A percentile compares a stretch with the other conserved stretches of the same genome.
Conservation (phyloP, 2,888 invertebrate genomes). For the Agrotis clavis region DNA sequence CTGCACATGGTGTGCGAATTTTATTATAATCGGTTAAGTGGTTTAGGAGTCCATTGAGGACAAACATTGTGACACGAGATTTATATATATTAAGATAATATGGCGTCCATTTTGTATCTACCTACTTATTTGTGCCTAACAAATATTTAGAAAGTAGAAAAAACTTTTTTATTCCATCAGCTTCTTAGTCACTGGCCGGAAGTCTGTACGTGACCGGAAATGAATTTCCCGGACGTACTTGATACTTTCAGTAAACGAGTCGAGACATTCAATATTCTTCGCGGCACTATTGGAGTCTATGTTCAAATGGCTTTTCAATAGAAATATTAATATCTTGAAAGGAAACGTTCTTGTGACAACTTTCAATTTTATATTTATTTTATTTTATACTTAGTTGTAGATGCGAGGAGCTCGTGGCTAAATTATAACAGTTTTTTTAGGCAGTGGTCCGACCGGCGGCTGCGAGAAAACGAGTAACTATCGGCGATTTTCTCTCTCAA, state of each 20-base stretch:
- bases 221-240: conserved; percentile 77
- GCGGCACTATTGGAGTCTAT: conserved; percentile 18
- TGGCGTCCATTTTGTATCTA: background rate
- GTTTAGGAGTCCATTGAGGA: no score
- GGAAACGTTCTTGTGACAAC: background rate
- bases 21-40: no score
- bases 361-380: no score
- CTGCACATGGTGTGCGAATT: no score
- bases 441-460: no score
- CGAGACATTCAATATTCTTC: conserved; percentile 67
- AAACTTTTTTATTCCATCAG: conserved; percentile 35
- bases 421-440: no score
- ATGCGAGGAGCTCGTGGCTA: no score
- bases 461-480: no score
- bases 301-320: conserved; percentile 40
- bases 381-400: no score
- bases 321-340: conserved; percentile 9
- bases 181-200: conserved; percentile 69
- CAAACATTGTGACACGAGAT: no score
- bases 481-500: no score
- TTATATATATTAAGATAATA: no score
- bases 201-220: conserved; percentile 80
- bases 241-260: conserved; percentile 69
- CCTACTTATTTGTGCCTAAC: conserved; percentile 26
- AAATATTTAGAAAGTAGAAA: conserved; percentile 37